Evolutionary conservation across 2,888 invertebrate genomes (phyloP).

Genomic region (Listrodromus nycthemerus): DNA sequence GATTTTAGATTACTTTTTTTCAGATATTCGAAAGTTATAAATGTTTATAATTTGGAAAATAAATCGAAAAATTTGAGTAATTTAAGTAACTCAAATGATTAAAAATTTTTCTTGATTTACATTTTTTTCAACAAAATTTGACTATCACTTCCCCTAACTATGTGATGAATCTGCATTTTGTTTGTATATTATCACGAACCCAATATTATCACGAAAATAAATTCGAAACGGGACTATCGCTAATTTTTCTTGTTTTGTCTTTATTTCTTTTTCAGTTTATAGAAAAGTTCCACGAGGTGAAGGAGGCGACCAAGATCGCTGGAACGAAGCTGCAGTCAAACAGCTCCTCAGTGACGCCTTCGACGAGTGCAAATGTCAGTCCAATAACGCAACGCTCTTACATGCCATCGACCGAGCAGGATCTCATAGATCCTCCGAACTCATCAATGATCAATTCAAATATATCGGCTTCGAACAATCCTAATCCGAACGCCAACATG

Average conservation of each 20-base stretch:
- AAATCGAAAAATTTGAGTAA: too few species aligned
- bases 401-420: slow-evolving; percentile 84
- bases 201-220: neutral
- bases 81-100: too few species aligned
- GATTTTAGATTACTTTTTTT: too few species aligned
- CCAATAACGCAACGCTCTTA: slow-evolving; percentile 91
- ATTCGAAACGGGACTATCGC: neutral
- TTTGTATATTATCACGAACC: too few species aligned
- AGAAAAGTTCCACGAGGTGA: slow-evolving; percentile 99
- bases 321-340: slow-evolving; percentile 87
- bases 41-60: too few species aligned
- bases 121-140: too few species aligned
- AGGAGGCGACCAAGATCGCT: slow-evolving; percentile 94
- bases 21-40: too few species aligned
- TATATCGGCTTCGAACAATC: slow-evolving; percentile 82
- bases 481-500: slow-evolving; percentile 82
- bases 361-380: slow-evolving; percentile 95
- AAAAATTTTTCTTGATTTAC: too few species aligned
- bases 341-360: slow-evolving; percentile 91
- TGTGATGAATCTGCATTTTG: too few species aligned
- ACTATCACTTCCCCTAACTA: too few species aligned
- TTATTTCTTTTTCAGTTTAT: slow-evolving; percentile 90
- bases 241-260: slow-evolving; percentile 35
- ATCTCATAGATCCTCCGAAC: slow-evolving; percentile 86
- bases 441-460: slow-evolving; percentile 85